Evolutionary conservation across 2,113 vertebrate genomes (phyloP).

Genomic region (Anser cygnoides): DNA sequence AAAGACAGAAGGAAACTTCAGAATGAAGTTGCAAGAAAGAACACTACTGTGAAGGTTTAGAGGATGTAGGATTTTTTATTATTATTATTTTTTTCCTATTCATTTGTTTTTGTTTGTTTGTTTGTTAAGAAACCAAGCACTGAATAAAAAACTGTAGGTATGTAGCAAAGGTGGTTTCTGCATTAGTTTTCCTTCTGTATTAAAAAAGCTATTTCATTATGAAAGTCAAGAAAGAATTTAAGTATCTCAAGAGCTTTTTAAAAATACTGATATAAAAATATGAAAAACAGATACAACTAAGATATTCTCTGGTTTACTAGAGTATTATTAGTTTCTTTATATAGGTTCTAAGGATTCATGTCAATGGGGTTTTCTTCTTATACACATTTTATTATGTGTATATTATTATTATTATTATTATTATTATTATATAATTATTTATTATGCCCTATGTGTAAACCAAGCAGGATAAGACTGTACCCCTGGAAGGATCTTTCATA

Average conservation of each 20-base stretch:
- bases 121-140: background rate
- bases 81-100: background rate
- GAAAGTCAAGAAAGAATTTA: background rate
- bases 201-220: background rate
- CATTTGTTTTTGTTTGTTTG: background rate
- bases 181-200: background rate
- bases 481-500: background rate
- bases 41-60: background rate
- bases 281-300: background rate
- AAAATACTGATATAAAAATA: background rate
- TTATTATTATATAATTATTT: too few species aligned
- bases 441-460: background rate
- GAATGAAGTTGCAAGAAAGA: background rate
- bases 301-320: background rate
- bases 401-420: too few species aligned
- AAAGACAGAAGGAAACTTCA: background rate
- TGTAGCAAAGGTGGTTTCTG: background rate
- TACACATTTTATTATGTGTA: background rate
- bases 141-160: background rate
- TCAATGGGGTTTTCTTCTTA: background rate
- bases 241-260: fast-evolving
- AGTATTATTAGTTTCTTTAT: background rate
- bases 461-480: background rate
- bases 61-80: background rate
- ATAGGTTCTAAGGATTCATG: background rate